Conservation (phyloP, 2,888 invertebrate species). For the Perdita meconis region DNA sequence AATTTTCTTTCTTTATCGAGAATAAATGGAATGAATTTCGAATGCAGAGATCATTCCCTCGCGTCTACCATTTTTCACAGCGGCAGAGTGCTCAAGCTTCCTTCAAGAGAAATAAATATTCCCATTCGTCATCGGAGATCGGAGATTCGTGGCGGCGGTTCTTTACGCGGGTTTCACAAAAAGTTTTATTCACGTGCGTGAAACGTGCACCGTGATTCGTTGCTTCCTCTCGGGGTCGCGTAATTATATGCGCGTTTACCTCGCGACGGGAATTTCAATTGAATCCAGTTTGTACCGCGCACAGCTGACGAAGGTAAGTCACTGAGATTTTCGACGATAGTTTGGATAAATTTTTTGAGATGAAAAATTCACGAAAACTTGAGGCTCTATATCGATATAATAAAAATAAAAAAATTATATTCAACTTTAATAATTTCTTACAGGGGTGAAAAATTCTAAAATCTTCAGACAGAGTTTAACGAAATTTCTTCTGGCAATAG, state of each 20-base stretch:
- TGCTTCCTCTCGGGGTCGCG: slow-evolving; percentile 53
- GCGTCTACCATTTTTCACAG: too few relatives aligned
- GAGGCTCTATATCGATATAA: background rate
- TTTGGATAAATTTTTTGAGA: too few relatives aligned
- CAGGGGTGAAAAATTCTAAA: too few relatives aligned
- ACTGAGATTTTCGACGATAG: slow-evolving; percentile 17
- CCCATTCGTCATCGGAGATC: background rate
- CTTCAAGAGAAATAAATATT: background rate
- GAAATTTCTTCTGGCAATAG: too few relatives aligned
- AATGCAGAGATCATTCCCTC: too few relatives aligned
- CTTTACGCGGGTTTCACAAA: slow-evolving; percentile 28
- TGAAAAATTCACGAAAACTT: background rate
- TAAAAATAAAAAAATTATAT: too few relatives aligned
- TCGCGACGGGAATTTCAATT: slow-evolving; percentile 61
- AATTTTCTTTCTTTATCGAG: too few relatives aligned
- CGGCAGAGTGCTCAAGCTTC: background rate
- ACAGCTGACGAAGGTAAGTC: slow-evolving; percentile 17
- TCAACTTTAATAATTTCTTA: too few relatives aligned
- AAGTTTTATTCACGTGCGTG: slow-evolving; percentile 43
- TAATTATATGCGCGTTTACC: slow-evolving; percentile 64
- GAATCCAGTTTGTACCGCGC: slow-evolving; percentile 21
- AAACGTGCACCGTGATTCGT: slow-evolving; percentile 39
- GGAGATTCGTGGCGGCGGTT: background rate
- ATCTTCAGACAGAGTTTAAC: too few relatives aligned
- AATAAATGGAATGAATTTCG: too few relatives aligned